Evolutionary conservation across 2,888 invertebrate genomes (phyloP), one percentile per base, ranked within the genome.

Genomic region (Drosophila quinaria): DNA sequence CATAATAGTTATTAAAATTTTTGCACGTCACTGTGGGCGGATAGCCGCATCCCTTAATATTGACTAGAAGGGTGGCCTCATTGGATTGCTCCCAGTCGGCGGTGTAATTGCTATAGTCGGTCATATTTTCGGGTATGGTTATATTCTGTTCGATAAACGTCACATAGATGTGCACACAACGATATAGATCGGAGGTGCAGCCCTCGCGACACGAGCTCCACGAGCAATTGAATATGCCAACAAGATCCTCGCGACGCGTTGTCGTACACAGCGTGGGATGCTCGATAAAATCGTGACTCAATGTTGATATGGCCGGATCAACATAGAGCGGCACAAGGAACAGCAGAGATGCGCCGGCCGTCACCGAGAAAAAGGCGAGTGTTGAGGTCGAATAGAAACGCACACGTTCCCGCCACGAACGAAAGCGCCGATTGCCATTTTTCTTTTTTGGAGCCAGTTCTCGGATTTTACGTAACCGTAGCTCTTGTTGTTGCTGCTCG

Each of bases 171-270:
- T 95, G 95, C 52, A 94, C 94, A 92, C 95, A 95, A 78, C 94
- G 94, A 91, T 95, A 95, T 70, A 95, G 94, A 90, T 97, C 97
- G 51, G 96, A 96, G 10, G 97, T 97, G 92, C 97, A 97, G 49
- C 97, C 97, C 93, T 97, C 97, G 86, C 97, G 95, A 91, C 97
- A 98, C 46, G 97, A 97, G 52, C 97, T 96, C 97, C 97, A 97
- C 59, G 97, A 96, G 92, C 97, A 98, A 92, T 97, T 97, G 67
- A 96, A 96, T 69, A 97, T 93, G 4, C 97, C 97, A 91, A 96
- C 95, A 35, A 96, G 96, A 91, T 97, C 96, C 63, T 96, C 95
- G 91, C 97, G 97, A 78, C 96, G 95, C 55, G 96, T 96, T 29
- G 96, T 96, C 47, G 96, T 94, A 91, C 97, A 97, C 56, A 97